Evolutionary conservation across 2,888 invertebrate genomes (phyloP), one percentile per base, ranked within the genome.

Genomic region (Chydorus sphaericus): DNA sequence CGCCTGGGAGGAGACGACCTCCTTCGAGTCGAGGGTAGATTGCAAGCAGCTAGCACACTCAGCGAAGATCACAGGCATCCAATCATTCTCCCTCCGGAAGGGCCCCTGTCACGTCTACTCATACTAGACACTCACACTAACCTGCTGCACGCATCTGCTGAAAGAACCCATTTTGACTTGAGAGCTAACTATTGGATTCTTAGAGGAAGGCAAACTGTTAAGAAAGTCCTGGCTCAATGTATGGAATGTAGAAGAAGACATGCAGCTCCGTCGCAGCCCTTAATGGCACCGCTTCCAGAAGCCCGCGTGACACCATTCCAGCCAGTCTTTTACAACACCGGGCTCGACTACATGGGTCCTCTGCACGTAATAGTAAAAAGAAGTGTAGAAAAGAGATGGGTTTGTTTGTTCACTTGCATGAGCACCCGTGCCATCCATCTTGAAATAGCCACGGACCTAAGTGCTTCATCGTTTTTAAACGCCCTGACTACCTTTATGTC

Each of bases 371-470:
- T 33, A 18, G 26, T 55, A 4, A 39, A 39, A 2, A 16, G 57
- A 2, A 6, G 57, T 5, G 28, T 7, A n/a, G 57, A 57, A 14
- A 57, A 54, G 29, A 14, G 54, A 11, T 58, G 49, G n/a, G 60
- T 57, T 10, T 55, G 55, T 6, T 26, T 59, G 2, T 59, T 60
- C 44, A 54, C 57, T 2, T 59, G 59, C 48, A n/a, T 60, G 28
- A 36, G 49, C 2, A 59, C 60, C 1, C 1, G 60, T 33, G 60
- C 56, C 1, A 44, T 60, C 10, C 59, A 57, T 30, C 18, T 60
- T 31, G 59, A 59, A 29, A n/a, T 59, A 3, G 51, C 58, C 3
- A 18, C 29, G 2, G 31, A 26, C 3, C 31, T 59, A 3, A 26
- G 30, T 29, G 50, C 53, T 2, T 36, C 29, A 11, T 53, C 56